Evolutionary conservation across 2,888 invertebrate species (phyloP), one percentile per base, ranked within the genome.

Genomic region (Mythimna loreyi): DNA sequence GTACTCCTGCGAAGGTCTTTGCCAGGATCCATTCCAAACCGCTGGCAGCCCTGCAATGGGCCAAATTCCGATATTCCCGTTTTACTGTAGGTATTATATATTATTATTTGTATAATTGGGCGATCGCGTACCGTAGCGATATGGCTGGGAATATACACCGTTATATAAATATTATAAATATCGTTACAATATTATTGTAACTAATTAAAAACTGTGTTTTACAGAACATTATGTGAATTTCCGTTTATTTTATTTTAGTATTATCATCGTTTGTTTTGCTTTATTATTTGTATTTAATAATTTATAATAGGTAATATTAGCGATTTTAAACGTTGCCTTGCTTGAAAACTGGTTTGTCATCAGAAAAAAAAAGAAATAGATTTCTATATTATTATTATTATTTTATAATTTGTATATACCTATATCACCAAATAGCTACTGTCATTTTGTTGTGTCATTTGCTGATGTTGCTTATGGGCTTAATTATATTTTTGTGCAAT

Each of bases 131-230:
- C 9, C 8, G 7, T 21, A 16, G 13, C 40, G 30, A 62, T 56
- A 56, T 11, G 1, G 4, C 5, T 45, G 74, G 76, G 63, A 73
- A 78, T 68, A 9, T 63, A 64, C 79, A 57, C 21, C 7, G 13
- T 45, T 67, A 73, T 76, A n/a, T n/a, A n/a, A n/a, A n/a, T n/a
- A n/a, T 67, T 43, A 69, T 50, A 61, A n/a, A n/a, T 2, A 30
- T 9, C 9, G 19, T 13, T n/a, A 59, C 28, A 59, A 67, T 56
- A 50, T 25, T 52, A 72, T 49, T 67, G 13, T n/a, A 45, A 50
- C 58, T 69, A 47, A 77, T 77, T 77, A 78, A 68, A 75, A 74
- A 45, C 47, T 13, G 68, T 78, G 76, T 78, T 74, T 78, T 64
- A 69, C 79, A 74, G 23, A 78, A 75, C 59, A 30, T 52, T 11